Conservation (phyloP, 2,797 vertebrate species). For the Vultur gryphus region DNA sequence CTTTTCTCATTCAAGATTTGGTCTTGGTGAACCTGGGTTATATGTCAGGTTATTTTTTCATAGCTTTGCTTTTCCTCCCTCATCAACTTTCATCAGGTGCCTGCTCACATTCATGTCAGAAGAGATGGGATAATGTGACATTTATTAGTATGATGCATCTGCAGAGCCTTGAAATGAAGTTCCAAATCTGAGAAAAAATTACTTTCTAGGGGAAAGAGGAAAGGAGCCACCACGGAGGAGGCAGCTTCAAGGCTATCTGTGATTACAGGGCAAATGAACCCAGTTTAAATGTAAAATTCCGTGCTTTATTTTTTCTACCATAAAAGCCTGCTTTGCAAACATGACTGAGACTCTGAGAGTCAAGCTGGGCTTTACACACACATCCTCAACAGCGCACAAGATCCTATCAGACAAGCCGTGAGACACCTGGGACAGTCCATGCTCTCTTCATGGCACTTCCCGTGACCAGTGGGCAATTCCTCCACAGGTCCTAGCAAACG, state of each 20-base stretch:
- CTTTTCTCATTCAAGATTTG: background rate
- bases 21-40: background rate
- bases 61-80: background rate
- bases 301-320: background rate
- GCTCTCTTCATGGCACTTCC: background rate
- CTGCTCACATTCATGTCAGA: background rate
- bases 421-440: background rate
- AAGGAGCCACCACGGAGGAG: background rate
- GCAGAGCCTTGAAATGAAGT: constrained; percentile 31
- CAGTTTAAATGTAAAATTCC: background rate
- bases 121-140: constrained; percentile 17
- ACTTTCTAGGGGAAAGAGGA: background rate
- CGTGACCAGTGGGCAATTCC: background rate
- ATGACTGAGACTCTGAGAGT: background rate
- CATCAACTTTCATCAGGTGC: constrained; percentile 20
- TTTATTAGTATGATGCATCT: constrained; percentile 33
- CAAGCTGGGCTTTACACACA: background rate
- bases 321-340: background rate
- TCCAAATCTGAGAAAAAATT: constrained; percentile 6
- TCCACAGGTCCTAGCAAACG: background rate
- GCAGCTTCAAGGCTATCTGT: background rate
- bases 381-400: background rate
- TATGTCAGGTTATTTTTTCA: background rate
- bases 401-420: background rate
- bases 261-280: background rate